Conservation (phyloP, 2,113 vertebrate genomes). For the Picathartes gymnocephalus region DNA sequence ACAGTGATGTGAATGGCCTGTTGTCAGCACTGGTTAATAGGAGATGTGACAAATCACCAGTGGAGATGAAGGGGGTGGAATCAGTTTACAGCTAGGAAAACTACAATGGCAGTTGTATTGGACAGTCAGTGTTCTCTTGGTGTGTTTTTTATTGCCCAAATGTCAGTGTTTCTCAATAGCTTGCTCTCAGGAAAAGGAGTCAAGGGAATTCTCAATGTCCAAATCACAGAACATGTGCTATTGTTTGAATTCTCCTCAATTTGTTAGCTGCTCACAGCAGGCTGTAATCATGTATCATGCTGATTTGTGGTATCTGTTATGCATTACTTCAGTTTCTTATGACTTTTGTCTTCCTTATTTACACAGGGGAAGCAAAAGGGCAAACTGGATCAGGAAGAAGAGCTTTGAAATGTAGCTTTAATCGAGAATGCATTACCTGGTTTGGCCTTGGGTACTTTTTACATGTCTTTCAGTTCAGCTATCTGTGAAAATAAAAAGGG, state of each 20-base stretch:
- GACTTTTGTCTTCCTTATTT: constrained; percentile 28
- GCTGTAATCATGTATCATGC: constrained; percentile 13
- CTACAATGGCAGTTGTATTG: constrained; percentile 11
- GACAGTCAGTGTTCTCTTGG: constrained; percentile 19
- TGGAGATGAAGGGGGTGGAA: background rate
- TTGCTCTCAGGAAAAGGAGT: constrained; percentile 16
- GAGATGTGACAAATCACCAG: background rate
- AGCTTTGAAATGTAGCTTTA: background rate
- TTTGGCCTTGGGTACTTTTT: background rate
- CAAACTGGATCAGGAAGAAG: background rate
- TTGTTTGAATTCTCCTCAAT: constrained; percentile 31
- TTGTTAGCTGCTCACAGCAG: constrained; percentile 12
- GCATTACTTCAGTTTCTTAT: constrained; percentile 29
- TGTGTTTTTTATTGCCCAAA: constrained; percentile 19
- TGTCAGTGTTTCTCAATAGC: constrained; percentile 54
- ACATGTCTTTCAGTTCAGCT: background rate
- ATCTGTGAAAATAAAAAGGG: background rate
- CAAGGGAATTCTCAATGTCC: constrained; percentile 43
- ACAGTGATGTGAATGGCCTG: background rate
- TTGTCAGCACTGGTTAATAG: background rate
- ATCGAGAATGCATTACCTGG: background rate
- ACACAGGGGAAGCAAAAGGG: background rate
- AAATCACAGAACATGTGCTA: constrained; percentile 28
- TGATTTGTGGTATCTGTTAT: constrained; percentile 35
- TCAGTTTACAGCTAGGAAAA: background rate